phyloP scores from a whole-genome alignment of 2,888 invertebrate species.

The Pseudococcus viburni region DNA sequence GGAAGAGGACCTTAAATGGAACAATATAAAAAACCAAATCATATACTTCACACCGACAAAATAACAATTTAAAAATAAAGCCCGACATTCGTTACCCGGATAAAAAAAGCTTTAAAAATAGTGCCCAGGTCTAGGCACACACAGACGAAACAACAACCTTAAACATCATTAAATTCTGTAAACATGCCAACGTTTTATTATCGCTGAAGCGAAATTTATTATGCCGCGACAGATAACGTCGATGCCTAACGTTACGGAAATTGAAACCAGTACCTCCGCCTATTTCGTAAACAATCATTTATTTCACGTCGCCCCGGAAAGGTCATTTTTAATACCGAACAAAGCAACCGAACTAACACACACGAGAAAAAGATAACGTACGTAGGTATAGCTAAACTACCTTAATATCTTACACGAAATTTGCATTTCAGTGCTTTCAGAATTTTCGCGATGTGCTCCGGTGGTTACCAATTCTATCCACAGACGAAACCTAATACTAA shows the following conservation, averaged over 20 bases:
- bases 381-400: neutral
- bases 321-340: constrained; percentile 49
- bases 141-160: constrained; percentile 4
- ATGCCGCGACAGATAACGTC: constrained; percentile 42
- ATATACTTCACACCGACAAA: neutral
- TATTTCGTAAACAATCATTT: constrained; percentile 42
- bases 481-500: constrained; percentile 38
- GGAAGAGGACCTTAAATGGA: neutral
- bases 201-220: constrained; percentile 27
- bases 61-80: neutral
- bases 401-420: constrained; percentile 38
- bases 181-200: constrained; percentile 33
- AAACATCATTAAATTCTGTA: constrained; percentile 42
- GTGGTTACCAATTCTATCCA: constrained; percentile 48
- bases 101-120: neutral
- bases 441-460: constrained; percentile 54
- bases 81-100: neutral
- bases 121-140: neutral
- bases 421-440: constrained; percentile 62
- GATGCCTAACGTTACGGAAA: constrained; percentile 54
- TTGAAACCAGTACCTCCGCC: constrained; percentile 45
- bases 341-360: neutral
- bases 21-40: neutral
- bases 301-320: constrained; percentile 8
- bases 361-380: neutral